A percentile compares a stretch with the other conserved stretches of the same genome.
Conservation (phyloP, 2,888 invertebrate species). For the Pyralis farinalis region DNA sequence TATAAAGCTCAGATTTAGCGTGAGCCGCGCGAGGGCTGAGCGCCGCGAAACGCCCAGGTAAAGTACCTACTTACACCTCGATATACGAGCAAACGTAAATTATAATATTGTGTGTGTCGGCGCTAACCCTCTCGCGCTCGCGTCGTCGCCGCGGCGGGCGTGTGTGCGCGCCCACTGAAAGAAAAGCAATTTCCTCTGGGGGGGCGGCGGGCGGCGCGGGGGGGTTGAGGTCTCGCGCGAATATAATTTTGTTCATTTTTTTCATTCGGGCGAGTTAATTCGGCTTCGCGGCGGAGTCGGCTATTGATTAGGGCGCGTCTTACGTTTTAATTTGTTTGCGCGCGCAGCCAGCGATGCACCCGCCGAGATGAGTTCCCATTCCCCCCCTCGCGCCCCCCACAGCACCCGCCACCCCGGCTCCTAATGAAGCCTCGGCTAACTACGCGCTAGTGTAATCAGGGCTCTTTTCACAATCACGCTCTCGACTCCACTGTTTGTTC, state of each 20-base stretch:
- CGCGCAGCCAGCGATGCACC: constrained; percentile 77
- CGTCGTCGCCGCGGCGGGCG: constrained; percentile 45
- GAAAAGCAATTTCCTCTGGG: constrained; percentile 77
- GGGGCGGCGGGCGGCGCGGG: constrained; percentile 51
- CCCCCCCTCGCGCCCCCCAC: constrained; percentile 28
- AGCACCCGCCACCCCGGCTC: constrained; percentile 29
- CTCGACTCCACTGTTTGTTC: constrained; percentile 49
- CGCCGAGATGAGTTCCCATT: constrained; percentile 62
- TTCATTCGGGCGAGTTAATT: constrained; percentile 81
- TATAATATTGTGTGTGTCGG: constrained; percentile 79
- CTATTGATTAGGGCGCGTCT: constrained; percentile 82
- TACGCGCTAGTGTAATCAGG: constrained; percentile 59
- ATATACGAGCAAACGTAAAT: constrained; percentile 80
- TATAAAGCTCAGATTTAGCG: constrained; percentile 81
- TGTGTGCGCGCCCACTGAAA: constrained; percentile 78
- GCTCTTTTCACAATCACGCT: constrained; percentile 64
- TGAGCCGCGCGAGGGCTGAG: constrained; percentile 73
- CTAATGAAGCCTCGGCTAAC: constrained; percentile 74
- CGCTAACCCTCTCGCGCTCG: constrained; percentile 73
- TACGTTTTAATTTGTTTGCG: constrained; percentile 81
- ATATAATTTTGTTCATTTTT: constrained; percentile 81
- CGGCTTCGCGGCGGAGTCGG: constrained; percentile 76
- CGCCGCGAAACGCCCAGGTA: constrained; percentile 77
- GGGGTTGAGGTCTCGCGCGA: constrained; percentile 76
- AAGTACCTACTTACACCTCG: constrained; percentile 79